Base-by-base conservation (phyloP, 2,797 vertebrate genomes). In the Lophotriccus pileatus region DNA sequence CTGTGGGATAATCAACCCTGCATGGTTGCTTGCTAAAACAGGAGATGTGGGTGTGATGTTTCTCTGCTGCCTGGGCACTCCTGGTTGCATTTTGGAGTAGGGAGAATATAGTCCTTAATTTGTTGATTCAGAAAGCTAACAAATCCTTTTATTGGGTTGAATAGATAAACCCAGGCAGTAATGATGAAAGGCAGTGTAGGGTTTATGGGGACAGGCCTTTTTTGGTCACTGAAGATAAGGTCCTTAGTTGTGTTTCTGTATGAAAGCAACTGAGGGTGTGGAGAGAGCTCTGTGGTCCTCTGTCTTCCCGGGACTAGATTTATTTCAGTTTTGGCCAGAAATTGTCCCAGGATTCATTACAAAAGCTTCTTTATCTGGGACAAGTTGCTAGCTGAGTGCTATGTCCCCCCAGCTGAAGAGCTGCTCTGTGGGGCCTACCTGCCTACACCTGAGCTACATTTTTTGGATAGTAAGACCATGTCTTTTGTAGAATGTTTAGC, bases 31-130 rank as follows among this genome's bases (percentile, higher is more conserved):
- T 67, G 41, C 49, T 41, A 25, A 67, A 23, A n/a, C 17, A 73
- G 19, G 52, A 53, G 19, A 23, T 25, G 6, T 0, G 7, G 6
- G 7, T 2, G 0, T 60, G 46, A 32, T 41, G 22, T 52, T 28
- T 67, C 19, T 53, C 20, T 43, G 10, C 66, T 82, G 6, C 39
- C 19, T 1, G 2, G 47, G 23, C 36, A 19, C 49, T 75, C 50
- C 46, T 64, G 43, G 32, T 62, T 84, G 59, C 20, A 18, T 39
- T 78, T n/a, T 19, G 62, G 24, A 53, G 5, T 37, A 39, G 22
- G 14, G 53, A 28, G 20, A 76, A 63, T 67, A 21, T 11, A 53
- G 34, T 60, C 27, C 75, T 73, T 22, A 74, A 28, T 46, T 78
- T 77, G 17, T 55, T 89, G 44, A n/a, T 79, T 24, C 41, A 63